These are phyloP conservation scores for Petrolisthes cinctipes DNA, from an alignment of 2,888 invertebrate species.

Conservation along the genomic window DNA sequence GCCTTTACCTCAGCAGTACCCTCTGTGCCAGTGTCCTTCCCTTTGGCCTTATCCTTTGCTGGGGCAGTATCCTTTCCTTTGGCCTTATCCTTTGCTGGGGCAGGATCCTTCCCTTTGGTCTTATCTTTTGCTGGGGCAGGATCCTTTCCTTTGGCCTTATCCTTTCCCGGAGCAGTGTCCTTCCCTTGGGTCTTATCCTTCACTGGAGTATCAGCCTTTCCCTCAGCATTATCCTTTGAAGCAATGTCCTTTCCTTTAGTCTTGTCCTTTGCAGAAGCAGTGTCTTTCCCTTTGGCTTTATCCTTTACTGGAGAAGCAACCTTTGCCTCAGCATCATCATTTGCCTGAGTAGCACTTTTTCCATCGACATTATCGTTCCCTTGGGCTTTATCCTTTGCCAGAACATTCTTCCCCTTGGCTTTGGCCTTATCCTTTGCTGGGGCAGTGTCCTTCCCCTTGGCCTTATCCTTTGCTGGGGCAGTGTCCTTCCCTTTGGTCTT, in stretches of 20 bases:
- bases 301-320: conserved; percentile 23
- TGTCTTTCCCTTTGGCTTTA: conserved; percentile 3
- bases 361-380: background rate
- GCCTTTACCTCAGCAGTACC: background rate
- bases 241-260: background rate
- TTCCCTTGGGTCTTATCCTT: background rate
- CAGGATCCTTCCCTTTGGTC: background rate
- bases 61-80: background rate
- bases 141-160: conserved; percentile 11
- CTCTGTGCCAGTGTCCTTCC: background rate
- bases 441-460: conserved; percentile 21
- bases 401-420: background rate
- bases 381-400: background rate
- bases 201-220: background rate
- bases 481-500: background rate
- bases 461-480: background rate
- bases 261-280: background rate
- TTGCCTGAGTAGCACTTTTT: background rate
- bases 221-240: background rate
- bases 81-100: background rate
- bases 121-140: background rate
- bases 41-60: background rate
- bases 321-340: conserved; percentile 1
- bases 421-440: conserved; percentile 11
- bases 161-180: background rate